phyloP scores from a whole-genome alignment of 1,140 invertebrate genomes.

The Hyles euphorbiae region DNA sequence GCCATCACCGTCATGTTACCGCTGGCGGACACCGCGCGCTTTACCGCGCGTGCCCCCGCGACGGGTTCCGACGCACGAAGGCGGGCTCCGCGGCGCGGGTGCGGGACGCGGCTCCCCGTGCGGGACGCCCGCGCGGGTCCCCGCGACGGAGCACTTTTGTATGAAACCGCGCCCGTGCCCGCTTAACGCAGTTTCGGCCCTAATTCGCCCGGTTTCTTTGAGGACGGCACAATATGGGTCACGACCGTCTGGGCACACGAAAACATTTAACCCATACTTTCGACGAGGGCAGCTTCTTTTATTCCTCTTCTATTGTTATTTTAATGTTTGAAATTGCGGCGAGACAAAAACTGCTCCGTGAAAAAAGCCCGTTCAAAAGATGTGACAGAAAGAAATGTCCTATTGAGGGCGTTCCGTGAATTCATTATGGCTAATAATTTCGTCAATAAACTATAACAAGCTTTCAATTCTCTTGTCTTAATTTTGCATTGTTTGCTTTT shows the following conservation, averaged over 20 bases:
- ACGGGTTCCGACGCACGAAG: no score
- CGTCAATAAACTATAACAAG: conserved; percentile 16
- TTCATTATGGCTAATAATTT: conserved; percentile 26
- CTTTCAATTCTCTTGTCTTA: background rate
- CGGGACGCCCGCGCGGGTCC: no score
- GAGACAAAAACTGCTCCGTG: conserved; percentile 4
- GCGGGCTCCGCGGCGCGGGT: no score
- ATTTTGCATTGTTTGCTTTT: conserved; percentile 2
- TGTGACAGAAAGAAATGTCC: background rate
- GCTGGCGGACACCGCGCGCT: no score
- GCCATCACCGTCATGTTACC: no score
- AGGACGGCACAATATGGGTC: conserved; percentile 58
- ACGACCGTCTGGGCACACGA: conserved; percentile 29
- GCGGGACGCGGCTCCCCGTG: no score
- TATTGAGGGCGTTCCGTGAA: conserved; percentile 3
- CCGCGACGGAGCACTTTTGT: no score
- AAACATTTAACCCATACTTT: conserved; percentile 29
- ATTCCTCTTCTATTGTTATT: background rate
- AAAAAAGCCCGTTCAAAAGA: no score
- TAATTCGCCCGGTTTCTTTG: conserved; percentile 47
- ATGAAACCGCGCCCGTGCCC: no score
- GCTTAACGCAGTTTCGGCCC: no score
- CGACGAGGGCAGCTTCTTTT: conserved; percentile 9
- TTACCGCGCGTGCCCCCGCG: no score
- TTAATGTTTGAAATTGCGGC: conserved; percentile 4